phyloP scores from a whole-genome alignment of 1,140 invertebrate species.

The Aradophagus sp. region DNA sequence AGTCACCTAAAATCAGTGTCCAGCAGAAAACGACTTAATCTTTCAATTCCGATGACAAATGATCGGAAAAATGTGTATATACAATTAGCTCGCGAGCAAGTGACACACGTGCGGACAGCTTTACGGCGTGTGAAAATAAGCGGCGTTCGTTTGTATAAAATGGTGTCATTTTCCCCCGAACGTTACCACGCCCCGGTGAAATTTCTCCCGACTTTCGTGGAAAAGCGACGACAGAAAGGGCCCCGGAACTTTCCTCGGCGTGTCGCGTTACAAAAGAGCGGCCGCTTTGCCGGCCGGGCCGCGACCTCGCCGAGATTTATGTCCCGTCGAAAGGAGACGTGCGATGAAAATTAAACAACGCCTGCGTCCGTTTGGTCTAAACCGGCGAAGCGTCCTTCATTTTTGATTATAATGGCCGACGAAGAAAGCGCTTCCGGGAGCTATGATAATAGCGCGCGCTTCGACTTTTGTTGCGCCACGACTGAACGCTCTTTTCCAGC shows the following conservation, averaged over 20 bases:
- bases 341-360: conserved; percentile 18
- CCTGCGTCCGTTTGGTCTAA: conserved; percentile 10
- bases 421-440: conserved; percentile 26
- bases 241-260: conserved; percentile 23
- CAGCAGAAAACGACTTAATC: too few relatives aligned
- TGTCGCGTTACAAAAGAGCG: conserved; percentile 35
- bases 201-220: conserved; percentile 20
- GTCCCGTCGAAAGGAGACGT: conserved; percentile 16
- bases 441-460: conserved; percentile 5
- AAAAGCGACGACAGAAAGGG: conserved; percentile 7
- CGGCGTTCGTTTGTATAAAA: conserved; percentile 21
- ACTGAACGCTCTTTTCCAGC: too few relatives aligned
- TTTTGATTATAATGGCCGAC: conserved; percentile 22
- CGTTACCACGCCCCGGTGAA: conserved; percentile 37
- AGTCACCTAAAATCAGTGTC: too few relatives aligned
- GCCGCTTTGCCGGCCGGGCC: not conserved
- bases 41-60: too few relatives aligned
- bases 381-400: conserved; percentile 8
- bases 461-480: too few relatives aligned
- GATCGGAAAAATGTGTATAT: conserved; percentile 13
- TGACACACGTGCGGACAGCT: conserved; percentile 64
- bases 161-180: conserved; percentile 29
- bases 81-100: conserved; percentile 14
- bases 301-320: conserved; percentile 11
- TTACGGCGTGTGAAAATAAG: conserved; percentile 68